Percentiles rank a stretch among this genome's conserved stretches.
Conservation (phyloP, 1,140 invertebrate genomes). For the Drosophila chauvacae region DNA sequence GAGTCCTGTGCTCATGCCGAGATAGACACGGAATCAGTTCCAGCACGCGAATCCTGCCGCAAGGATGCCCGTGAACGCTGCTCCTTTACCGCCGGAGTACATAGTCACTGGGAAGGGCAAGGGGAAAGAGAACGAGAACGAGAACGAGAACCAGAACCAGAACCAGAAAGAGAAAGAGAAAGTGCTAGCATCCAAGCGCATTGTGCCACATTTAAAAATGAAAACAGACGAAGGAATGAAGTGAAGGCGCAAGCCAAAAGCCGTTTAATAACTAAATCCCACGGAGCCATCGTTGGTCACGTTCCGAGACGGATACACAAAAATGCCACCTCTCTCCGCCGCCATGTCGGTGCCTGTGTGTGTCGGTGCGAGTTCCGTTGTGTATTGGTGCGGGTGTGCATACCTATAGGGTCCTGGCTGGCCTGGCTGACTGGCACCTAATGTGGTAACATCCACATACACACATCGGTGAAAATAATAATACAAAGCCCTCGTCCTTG, state of each 20-base stretch:
- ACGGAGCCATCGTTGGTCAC: conserved; percentile 55
- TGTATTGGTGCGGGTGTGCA: conserved; percentile 32
- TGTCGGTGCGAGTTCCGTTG: conserved; percentile 27
- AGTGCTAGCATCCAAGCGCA: conserved; percentile 33
- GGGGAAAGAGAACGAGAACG: conserved; percentile 5
- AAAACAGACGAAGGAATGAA: conserved; percentile 53
- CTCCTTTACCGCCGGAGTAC: conserved; percentile 31
- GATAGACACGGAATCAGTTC: conserved; percentile 68
- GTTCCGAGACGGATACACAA: conserved; percentile 73
- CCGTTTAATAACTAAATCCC: conserved; percentile 80
- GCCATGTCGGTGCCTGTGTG: conserved; percentile 8
- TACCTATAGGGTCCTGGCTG: conserved; percentile 63
- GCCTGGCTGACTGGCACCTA: conserved; percentile 51
- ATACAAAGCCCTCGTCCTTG: conserved; percentile 60
- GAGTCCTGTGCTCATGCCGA: conserved; percentile 7
- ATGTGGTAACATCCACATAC: conserved; percentile 60
- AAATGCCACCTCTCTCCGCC: conserved; percentile 47
- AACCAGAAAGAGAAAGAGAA: conserved; percentile 16
- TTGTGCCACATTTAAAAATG: conserved; percentile 78
- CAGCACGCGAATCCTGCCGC: conserved; percentile 77
- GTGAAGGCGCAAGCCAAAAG: conserved; percentile 51
- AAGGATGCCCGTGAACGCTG: conserved; percentile 67
- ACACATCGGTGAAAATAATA: conserved; percentile 70
- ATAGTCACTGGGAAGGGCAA: conserved; percentile 11
- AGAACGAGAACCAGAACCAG: not conserved